Conservation (phyloP, 2,888 invertebrate species). For the Colletes collaris region DNA sequence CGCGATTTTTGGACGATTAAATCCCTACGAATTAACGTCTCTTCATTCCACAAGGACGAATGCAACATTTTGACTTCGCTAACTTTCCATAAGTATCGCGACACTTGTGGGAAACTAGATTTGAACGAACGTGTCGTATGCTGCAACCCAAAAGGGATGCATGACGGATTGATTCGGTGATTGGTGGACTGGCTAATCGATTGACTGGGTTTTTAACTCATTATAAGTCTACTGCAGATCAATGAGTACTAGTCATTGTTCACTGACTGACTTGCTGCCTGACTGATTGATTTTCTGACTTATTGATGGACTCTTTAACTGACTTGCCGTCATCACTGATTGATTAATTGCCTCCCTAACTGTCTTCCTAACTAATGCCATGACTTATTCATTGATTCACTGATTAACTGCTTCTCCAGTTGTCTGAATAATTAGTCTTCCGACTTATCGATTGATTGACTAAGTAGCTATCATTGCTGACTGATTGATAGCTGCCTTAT, state of each 20-base stretch:
- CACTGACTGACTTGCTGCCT: background rate
- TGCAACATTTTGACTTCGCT: background rate
- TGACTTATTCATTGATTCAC: too few species aligned
- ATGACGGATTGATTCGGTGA: background rate
- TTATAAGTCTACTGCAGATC: background rate
- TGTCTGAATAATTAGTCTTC: too few species aligned
- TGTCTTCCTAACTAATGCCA: too few species aligned
- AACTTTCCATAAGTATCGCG: background rate
- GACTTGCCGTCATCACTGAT: too few species aligned
- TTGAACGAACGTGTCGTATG: background rate
- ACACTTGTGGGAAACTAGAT: background rate
- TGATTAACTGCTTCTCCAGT: too few species aligned
- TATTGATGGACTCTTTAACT: background rate
- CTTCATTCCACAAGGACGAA: too few species aligned
- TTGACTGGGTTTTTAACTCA: background rate
- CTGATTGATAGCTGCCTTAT: too few species aligned
- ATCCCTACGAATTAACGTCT: too few species aligned
- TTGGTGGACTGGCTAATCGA: background rate
- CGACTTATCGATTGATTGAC: too few species aligned
- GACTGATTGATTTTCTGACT: background rate
- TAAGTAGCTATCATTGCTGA: too few species aligned
- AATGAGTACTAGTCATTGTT: background rate
- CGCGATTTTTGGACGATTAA: too few species aligned
- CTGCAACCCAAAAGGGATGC: background rate
- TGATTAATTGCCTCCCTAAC: too few species aligned